Percentiles rank a stretch among this genome's conserved stretches.
These are phyloP conservation scores for Leucoma salicis DNA, from an alignment of 2,888 invertebrate genomes.

Conservation along the genomic window DNA sequence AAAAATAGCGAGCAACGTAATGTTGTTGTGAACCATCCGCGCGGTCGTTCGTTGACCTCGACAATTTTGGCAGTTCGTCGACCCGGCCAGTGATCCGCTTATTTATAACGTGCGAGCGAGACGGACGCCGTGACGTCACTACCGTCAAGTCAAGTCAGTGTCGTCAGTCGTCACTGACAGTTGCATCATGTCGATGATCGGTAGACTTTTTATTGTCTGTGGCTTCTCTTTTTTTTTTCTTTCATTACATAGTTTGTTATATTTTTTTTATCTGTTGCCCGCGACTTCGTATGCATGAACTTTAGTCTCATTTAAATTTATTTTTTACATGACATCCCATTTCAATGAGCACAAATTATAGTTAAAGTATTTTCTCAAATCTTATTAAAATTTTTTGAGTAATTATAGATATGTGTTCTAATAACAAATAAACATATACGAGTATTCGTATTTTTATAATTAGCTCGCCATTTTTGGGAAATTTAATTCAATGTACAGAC, in stretches of 20 bases:
- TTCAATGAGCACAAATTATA: too few relatives aligned
- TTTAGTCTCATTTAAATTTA: too few relatives aligned
- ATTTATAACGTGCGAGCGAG: conserved; percentile 47
- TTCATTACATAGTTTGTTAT: not conserved
- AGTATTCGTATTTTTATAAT: too few relatives aligned
- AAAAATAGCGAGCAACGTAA: conserved; percentile 24
- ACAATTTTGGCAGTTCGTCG: conserved; percentile 65
- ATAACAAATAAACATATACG: too few relatives aligned
- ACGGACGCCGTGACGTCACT: conserved; percentile 26
- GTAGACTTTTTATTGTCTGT: not conserved
- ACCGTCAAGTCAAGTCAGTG: conserved; percentile 3
- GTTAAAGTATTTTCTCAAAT: too few relatives aligned
- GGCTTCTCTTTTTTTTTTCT: not conserved
- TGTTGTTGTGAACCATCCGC: conserved; percentile 12
- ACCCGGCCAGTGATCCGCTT: conserved; percentile 56
- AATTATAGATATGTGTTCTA: too few relatives aligned
- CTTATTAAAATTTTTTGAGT: too few relatives aligned
- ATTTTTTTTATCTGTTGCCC: too few relatives aligned
- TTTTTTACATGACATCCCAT: too few relatives aligned
- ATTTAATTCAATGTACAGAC: too few relatives aligned
- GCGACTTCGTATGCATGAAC: too few relatives aligned
- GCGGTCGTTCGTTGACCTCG: conserved; percentile 66
- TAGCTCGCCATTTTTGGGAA: too few relatives aligned
- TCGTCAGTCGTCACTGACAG: conserved; percentile 12
- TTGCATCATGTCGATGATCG: conserved; percentile 12